Conservation (phyloP, 2,888 invertebrate genomes). For the Drosophila paranaensis region DNA sequence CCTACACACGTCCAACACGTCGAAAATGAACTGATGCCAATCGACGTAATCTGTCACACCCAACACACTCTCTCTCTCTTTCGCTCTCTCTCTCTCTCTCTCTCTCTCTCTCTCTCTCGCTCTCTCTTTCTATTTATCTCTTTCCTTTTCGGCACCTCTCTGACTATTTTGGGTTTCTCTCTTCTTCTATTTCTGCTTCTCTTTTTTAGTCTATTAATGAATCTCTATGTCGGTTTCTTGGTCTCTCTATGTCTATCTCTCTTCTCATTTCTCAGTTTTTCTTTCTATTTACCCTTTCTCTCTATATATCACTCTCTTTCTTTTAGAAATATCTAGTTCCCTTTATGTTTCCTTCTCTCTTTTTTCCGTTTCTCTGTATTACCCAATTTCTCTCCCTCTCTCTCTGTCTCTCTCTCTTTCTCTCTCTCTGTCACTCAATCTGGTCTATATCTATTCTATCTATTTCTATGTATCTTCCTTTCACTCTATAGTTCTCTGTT, state of each 20-base stretch:
- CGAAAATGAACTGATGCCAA: constrained; percentile 33
- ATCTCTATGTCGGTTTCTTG: no score
- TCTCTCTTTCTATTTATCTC: not conserved
- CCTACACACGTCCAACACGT: constrained; percentile 29
- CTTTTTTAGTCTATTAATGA: no score
- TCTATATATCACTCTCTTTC: not conserved
- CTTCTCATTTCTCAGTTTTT: not conserved
- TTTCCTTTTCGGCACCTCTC: not conserved
- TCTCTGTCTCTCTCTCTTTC: no score
- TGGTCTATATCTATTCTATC: no score
- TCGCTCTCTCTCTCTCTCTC: not conserved
- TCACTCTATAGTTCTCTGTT: no score
- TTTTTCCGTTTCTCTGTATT: no score
- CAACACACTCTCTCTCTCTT: not conserved
- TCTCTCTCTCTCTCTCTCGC: not conserved
- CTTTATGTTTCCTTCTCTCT: no score
- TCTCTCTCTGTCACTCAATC: no score
- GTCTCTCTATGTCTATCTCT: not conserved
- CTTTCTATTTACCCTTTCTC: not conserved
- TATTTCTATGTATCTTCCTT: no score
- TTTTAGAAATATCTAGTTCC: not conserved
- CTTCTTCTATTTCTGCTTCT: not conserved
- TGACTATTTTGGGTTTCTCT: not conserved
- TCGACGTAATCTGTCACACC: not conserved
- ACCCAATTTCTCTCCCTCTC: no score